These are phyloP conservation scores for Atethmia centrago DNA, from an alignment of 2,888 invertebrate species.

Conservation along the genomic window DNA sequence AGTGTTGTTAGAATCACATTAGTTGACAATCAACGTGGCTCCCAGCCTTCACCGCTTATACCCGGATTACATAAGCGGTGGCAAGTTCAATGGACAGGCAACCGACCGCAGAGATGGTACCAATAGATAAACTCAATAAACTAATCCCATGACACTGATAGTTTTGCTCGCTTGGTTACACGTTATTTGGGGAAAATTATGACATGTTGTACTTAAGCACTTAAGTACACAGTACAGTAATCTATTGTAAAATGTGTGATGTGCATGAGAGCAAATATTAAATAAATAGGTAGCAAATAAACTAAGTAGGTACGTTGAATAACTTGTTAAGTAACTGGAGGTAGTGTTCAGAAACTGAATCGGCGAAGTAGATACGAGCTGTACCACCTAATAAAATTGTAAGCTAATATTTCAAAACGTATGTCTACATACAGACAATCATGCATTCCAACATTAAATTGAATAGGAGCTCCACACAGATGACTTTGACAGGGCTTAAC, in stretches of 20 bases:
- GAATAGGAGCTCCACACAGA: neutral
- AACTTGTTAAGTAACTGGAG: neutral
- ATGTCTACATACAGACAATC: no score
- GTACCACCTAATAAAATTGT: neutral
- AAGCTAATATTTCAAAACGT: neutral
- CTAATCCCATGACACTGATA: conserved; percentile 21
- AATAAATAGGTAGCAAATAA: no score
- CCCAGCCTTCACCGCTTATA: neutral
- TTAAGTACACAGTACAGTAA: no score
- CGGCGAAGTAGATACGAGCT: neutral
- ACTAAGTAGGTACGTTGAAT: no score
- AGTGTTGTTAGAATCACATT: no score
- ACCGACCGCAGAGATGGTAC: conserved; percentile 21
- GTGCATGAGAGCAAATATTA: no score
- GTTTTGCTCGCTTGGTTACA: conserved; percentile 24
- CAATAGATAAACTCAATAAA: conserved; percentile 32
- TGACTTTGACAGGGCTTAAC: neutral
- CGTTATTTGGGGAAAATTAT: neutral
- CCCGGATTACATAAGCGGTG: conserved; percentile 15
- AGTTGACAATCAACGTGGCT: neutral
- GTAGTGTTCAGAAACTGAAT: neutral
- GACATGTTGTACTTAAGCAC: neutral
- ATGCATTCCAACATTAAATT: neutral
- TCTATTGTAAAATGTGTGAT: no score
- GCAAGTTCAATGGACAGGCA: conserved; percentile 33